Evolutionary conservation across 92 coral and sea anemone genomes (phyloP).

Genomic region (Zoanthus sansibaricus): DNA sequence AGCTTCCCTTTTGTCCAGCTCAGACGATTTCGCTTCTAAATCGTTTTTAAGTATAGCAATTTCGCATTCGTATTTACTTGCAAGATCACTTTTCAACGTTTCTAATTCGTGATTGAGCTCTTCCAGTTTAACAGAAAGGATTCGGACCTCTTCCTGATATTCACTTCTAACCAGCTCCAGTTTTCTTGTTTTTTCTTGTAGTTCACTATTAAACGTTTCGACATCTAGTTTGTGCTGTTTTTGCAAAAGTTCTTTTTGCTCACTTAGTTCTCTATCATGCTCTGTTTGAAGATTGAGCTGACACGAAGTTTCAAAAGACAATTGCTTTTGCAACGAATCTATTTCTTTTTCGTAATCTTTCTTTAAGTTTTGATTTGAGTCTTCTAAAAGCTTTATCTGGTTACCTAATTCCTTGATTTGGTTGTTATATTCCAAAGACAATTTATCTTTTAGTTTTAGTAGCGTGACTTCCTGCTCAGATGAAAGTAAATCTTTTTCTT

Average conservation of each 20-base stretch:
- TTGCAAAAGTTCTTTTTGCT: constrained; percentile 62
- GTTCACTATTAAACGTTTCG: constrained; percentile 62
- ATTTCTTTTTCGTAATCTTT: constrained; percentile 79
- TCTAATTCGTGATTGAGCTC: constrained; percentile 65
- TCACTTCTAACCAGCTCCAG: constrained; percentile 64
- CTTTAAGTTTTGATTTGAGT: constrained; percentile 57
- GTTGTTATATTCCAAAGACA: constrained; percentile 23
- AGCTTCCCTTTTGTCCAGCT: constrained; percentile 58
- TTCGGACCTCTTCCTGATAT: constrained; percentile 56
- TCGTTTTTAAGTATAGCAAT: constrained; percentile 48
- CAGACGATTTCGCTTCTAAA: constrained; percentile 60
- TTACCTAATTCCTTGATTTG: constrained; percentile 56
- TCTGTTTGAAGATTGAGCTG: constrained; percentile 82
- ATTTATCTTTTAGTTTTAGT: constrained; percentile 40
- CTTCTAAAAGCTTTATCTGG: constrained; percentile 40
- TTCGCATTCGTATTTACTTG: constrained; percentile 61
- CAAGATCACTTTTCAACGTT: constrained; percentile 39
- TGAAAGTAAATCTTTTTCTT: constrained; percentile 31
- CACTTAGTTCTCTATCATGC: constrained; percentile 70
- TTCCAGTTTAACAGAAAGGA: constrained; percentile 58
- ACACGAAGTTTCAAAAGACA: constrained; percentile 76
- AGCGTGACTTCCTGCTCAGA: constrained; percentile 23
- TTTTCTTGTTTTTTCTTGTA: constrained; percentile 62
- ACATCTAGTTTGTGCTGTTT: constrained; percentile 70
- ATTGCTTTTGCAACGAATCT: constrained; percentile 72